Evolutionary conservation across 2,888 invertebrate species (phyloP).

Genomic region (Germaria angustata): DNA sequence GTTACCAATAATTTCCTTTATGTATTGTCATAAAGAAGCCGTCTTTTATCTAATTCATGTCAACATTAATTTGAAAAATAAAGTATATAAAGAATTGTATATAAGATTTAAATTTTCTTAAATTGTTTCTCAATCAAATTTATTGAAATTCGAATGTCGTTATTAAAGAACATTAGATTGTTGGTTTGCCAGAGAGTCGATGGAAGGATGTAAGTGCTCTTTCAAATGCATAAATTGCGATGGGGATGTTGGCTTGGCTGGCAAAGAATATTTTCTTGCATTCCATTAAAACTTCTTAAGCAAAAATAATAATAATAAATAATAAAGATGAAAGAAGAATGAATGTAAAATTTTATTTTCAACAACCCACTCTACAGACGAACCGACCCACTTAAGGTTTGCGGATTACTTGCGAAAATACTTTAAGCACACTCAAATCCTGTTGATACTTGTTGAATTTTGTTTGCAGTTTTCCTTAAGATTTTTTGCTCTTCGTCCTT

Average conservation of each 20-base stretch:
- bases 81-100: not conserved
- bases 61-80: not conserved
- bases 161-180: not conserved
- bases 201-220: not conserved
- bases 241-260: constrained; percentile 2
- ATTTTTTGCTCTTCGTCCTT: not conserved
- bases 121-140: not conserved
- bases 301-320: constrained; percentile 24
- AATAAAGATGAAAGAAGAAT: constrained; percentile 28
- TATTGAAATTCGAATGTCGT: not conserved
- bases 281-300: constrained; percentile 25
- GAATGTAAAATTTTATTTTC: constrained; percentile 34
- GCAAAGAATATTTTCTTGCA: constrained; percentile 10
- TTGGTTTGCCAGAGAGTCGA: not conserved
- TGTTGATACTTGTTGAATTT: constrained; percentile 67
- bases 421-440: constrained; percentile 63
- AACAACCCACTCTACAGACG: constrained; percentile 39
- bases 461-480: constrained; percentile 43
- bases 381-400: constrained; percentile 64
- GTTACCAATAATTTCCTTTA: too few relatives aligned
- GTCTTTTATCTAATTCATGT: too few relatives aligned
- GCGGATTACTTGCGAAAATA: constrained; percentile 65
- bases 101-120: not conserved
- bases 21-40: too few relatives aligned
- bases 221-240: not conserved